A percentile compares a stretch with the other conserved stretches of the same genome.
These are phyloP conservation scores for Brachycybe producta DNA, from an alignment of 2,888 invertebrate genomes.

Conservation along the genomic window DNA sequence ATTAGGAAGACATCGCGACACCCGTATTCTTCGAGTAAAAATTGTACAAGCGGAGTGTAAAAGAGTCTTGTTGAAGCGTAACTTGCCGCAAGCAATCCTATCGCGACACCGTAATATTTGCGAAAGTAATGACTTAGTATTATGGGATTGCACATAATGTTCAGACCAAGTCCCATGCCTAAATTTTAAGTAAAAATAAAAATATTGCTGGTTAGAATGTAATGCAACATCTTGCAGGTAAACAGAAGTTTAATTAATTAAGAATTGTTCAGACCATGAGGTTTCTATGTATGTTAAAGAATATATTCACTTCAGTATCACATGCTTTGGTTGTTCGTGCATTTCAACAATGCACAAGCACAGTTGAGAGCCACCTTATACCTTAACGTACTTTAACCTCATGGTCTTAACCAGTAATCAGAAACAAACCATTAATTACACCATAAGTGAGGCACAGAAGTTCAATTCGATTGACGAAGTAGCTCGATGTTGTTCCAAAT, in stretches of 20 bases:
- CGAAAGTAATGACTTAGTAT: conserved; percentile 10
- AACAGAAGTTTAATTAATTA: no score
- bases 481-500: not conserved
- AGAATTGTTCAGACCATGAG: no score
- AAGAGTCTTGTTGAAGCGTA: conserved; percentile 36
- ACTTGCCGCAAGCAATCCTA: conserved; percentile 6
- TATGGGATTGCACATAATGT: not conserved
- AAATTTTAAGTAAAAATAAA: not conserved
- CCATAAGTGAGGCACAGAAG: conserved; percentile 7
- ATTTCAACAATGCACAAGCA: no score
- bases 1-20: conserved; percentile 3
- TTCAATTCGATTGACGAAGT: not conserved
- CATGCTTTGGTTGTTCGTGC: no score
- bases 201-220: no score
- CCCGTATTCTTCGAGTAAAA: conserved; percentile 22
- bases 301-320: no score
- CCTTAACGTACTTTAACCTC: no score
- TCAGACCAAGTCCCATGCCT: conserved; percentile 10
- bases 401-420: no score
- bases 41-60: conserved; percentile 25
- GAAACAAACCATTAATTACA: not conserved
- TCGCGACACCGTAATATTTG: conserved; percentile 11
- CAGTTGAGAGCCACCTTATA: no score
- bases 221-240: no score
- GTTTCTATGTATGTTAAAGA: no score